Percentiles rank a stretch among this genome's conserved stretches.
phyloP scores from a whole-genome alignment of 2,113 vertebrate genomes.

The Nannobrachium achirus region DNA sequence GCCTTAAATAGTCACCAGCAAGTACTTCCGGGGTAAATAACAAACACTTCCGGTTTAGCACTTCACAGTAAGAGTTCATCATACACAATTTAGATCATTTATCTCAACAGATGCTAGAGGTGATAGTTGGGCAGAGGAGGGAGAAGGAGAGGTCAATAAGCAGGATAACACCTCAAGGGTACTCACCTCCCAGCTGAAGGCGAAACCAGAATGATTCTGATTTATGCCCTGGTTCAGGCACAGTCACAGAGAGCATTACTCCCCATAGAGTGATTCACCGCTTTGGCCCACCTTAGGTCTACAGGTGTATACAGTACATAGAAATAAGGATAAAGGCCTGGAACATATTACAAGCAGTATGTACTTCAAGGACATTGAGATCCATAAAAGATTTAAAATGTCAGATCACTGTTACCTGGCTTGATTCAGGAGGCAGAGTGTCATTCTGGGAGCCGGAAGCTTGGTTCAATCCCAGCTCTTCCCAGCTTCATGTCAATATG shows the following conservation, averaged over 20 bases:
- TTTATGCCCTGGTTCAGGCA: constrained; percentile 45
- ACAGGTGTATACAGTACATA: constrained; percentile 46
- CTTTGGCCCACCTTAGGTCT: constrained; percentile 31
- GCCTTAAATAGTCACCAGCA: too few species aligned
- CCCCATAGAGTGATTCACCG: constrained; percentile 43
- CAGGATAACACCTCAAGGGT: constrained; percentile 48
- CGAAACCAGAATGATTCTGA: constrained; percentile 56
- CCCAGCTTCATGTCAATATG: constrained; percentile 35
- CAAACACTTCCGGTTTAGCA: too few species aligned
- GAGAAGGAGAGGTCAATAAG: neutral
- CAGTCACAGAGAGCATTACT: constrained; percentile 10
- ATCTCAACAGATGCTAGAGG: too few species aligned
- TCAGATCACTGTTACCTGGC: constrained; percentile 42
- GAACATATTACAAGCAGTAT: constrained; percentile 6
- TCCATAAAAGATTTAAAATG: constrained; percentile 62
- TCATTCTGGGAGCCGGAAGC: too few species aligned
- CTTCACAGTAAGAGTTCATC: too few species aligned
- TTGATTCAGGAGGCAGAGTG: too few species aligned
- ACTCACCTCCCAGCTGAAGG: constrained; percentile 49
- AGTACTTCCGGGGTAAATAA: too few species aligned
- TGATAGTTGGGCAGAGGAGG: constrained; percentile 16
- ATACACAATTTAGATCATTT: too few species aligned
- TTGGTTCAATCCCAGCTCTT: too few species aligned
- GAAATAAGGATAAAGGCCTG: constrained; percentile 30
- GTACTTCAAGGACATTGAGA: constrained; percentile 35